Percentiles rank a stretch among this genome's conserved stretches.
Evolutionary conservation across 2,113 vertebrate genomes (phyloP).

Genomic region (Apteryx owenii): DNA sequence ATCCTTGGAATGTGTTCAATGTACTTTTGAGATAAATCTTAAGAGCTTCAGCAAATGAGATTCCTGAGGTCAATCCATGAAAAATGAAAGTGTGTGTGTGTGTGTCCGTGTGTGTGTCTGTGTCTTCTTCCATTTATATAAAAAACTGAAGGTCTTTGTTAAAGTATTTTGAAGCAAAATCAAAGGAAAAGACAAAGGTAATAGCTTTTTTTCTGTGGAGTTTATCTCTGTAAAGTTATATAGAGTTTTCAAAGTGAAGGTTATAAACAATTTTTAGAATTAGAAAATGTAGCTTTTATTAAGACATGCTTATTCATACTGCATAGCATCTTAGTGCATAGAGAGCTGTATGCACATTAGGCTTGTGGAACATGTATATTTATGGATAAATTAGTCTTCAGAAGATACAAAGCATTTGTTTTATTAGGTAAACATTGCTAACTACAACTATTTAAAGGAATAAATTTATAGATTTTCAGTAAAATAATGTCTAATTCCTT

Average conservation of each 20-base stretch:
- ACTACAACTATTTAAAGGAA: slow-evolving; percentile 47
- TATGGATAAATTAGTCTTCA: slow-evolving; percentile 32
- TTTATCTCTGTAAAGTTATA: slow-evolving; percentile 5
- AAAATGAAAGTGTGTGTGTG: not conserved
- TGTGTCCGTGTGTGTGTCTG: fast-evolving
- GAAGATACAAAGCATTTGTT: slow-evolving; percentile 53
- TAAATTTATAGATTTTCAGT: not conserved
- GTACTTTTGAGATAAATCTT: slow-evolving; percentile 22
- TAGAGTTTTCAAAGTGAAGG: slow-evolving; percentile 50
- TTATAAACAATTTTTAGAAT: slow-evolving; percentile 32
- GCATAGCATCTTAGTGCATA: not conserved
- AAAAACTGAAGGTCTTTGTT: not conserved
- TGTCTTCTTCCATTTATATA: not conserved
- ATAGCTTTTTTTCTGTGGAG: not conserved
- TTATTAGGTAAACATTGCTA: slow-evolving; percentile 58
- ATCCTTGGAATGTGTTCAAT: not conserved
- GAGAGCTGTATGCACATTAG: slow-evolving; percentile 9
- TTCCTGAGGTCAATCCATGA: not conserved
- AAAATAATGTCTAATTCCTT: slow-evolving; percentile 49
- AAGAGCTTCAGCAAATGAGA: not conserved
- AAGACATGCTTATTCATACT: slow-evolving; percentile 6
- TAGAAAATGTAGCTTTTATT: slow-evolving; percentile 1
- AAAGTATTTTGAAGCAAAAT: slow-evolving; percentile 32
- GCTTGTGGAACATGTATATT: not conserved
- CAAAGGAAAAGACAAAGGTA: not conserved